Evolutionary conservation across 2,113 vertebrate genomes (phyloP), one percentile per base, ranked within the genome.

Genomic region (Equus quagga): DNA sequence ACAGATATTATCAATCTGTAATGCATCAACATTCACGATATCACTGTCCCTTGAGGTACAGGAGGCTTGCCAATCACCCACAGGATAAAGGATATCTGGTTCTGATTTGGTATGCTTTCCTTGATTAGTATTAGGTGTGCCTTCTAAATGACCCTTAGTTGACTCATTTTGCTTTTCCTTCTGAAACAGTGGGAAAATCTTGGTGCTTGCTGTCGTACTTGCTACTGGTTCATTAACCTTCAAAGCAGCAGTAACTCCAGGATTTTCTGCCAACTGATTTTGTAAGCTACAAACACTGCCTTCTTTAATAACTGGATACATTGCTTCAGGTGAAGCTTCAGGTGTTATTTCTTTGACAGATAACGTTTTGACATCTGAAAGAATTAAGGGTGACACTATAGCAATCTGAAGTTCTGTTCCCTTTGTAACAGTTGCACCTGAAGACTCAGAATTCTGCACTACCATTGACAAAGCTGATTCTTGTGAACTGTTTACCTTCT

Each of bases 311-410:
- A 89, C 76, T 41, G 98, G 94, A 91, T n/a, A 97, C 2, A 64
- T 44, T 54, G 96, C 75, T 93, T 72, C 89, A 69, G 96, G 67
- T 91, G 96, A 75, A 17, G 51, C 44, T 13, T 62, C 33, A 82
- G 81, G 60, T 28, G 93, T 92, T 41, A 89, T 44, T 73, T 36
- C 72, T 60, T 97, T 97, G 10, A 97, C 95, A 76, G 33, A 84
- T 62, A 92, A 72, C 7, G 91, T 33, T 94, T n/a, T 98, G 64
- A 98, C 98, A 80, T 98, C 97, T 41, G 98, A 98, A 90, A 99
- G 98, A 41, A 99, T 97, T 92, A 99, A 98, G 17, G 99, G 99
- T 49, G 98, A 98, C 26, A 99, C 99, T 64, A 99, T 97, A 62
- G 99, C 99, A 96, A 99, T 96, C 72, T 99, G 99, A 65, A 98